A percentile compares a stretch with the other conserved stretches of the same genome.
Evolutionary conservation across 2,888 invertebrate genomes (phyloP).

Genomic region (Thereva unica): DNA sequence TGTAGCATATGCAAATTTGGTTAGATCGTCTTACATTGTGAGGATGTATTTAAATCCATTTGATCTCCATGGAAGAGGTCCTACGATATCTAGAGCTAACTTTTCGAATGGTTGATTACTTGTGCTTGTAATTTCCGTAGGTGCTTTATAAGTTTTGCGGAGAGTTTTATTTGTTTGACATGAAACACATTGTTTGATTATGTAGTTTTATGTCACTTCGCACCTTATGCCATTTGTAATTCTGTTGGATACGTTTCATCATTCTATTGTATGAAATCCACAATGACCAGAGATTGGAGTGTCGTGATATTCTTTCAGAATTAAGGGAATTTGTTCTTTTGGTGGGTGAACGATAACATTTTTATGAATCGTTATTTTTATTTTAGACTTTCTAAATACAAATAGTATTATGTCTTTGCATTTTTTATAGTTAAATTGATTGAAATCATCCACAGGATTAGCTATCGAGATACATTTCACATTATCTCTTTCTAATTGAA

Average conservation of each 20-base stretch:
- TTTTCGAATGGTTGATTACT: constrained; percentile 47
- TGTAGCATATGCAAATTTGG: constrained; percentile 49
- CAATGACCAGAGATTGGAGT: too few relatives aligned
- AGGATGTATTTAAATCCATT: constrained; percentile 46
- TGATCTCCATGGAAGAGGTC: constrained; percentile 46
- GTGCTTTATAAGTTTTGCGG: constrained; percentile 35
- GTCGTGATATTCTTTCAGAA: constrained; percentile 42
- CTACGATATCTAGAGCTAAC: constrained; percentile 48
- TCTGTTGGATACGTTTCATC: constrained; percentile 37
- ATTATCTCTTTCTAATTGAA: too few relatives aligned
- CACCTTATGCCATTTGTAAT: constrained; percentile 50
- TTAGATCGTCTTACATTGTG: constrained; percentile 51
- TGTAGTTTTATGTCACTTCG: constrained; percentile 48
- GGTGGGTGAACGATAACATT: constrained; percentile 1
- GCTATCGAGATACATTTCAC: too few relatives aligned
- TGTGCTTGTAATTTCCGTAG: constrained; percentile 50
- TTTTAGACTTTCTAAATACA: constrained; percentile 9
- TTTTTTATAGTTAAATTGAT: too few relatives aligned
- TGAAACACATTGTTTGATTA: constrained; percentile 47
- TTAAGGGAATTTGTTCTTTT: constrained; percentile 7
- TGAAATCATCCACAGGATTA: too few relatives aligned
- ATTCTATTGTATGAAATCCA: constrained; percentile 21
- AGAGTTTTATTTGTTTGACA: constrained; percentile 45
- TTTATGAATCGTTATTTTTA: constrained; percentile 3
- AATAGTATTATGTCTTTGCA: constrained; percentile 1